Evolutionary conservation across 2,113 vertebrate genomes (phyloP).

Genomic region (Trachemys scripta): DNA sequence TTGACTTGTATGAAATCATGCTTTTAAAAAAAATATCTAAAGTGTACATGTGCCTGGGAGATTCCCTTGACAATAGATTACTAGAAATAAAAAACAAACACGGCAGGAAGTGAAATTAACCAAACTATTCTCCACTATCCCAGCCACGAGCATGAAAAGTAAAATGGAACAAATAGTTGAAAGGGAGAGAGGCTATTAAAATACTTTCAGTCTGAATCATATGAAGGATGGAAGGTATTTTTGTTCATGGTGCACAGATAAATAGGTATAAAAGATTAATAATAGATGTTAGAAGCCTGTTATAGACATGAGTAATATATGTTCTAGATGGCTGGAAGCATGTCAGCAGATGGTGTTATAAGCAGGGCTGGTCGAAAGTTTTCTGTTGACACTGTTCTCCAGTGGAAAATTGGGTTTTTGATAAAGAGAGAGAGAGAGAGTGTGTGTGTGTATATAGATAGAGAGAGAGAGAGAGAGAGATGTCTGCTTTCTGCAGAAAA

Average conservation of each 20-base stretch:
- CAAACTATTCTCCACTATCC: neutral
- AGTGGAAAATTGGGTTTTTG: neutral
- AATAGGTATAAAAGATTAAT: neutral
- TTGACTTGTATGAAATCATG: neutral
- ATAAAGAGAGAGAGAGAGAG: neutral
- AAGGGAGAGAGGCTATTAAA: neutral
- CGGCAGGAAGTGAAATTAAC: neutral
- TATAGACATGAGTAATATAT: neutral
- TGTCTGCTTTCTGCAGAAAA: neutral
- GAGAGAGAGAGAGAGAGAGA: too few species aligned
- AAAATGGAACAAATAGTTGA: neutral
- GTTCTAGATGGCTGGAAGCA: neutral
- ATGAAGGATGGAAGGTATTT: neutral
- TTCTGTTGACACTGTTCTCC: neutral
- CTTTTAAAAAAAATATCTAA: neutral
- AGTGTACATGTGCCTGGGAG: neutral
- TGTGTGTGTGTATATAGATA: too few species aligned
- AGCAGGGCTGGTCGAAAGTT: neutral
- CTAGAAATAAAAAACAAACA: neutral
- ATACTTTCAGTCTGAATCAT: neutral
- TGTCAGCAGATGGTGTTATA: neutral
- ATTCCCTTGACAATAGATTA: neutral
- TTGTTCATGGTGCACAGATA: neutral
- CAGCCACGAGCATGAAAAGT: neutral
- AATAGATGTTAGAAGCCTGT: neutral